phyloP scores from a whole-genome alignment of 2,888 invertebrate species.

The Rhingia rostrata region DNA sequence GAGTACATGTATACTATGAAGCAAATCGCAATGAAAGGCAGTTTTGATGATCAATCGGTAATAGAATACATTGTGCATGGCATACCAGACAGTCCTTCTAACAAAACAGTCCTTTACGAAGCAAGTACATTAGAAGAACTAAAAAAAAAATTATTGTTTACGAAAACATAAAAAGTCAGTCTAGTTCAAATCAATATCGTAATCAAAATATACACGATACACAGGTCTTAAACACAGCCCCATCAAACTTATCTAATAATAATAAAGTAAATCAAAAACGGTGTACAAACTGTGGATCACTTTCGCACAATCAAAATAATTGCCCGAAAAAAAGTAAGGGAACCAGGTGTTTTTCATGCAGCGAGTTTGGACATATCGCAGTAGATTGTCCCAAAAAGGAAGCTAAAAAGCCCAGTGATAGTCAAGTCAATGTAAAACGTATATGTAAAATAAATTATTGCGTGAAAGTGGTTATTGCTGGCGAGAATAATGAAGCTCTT shows the following conservation, averaged over 20 bases:
- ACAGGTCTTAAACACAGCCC: not conserved
- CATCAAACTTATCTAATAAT: not conserved
- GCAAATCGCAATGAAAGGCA: slow-evolving; percentile 47
- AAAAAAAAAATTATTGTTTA: slow-evolving; percentile 22
- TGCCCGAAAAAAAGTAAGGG: slow-evolving; percentile 49
- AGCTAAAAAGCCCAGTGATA: not conserved
- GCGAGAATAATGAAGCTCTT: slow-evolving; percentile 25
- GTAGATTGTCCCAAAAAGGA: slow-evolving; percentile 27
- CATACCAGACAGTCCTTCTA: slow-evolving; percentile 32
- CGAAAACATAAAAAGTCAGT: slow-evolving; percentile 29
- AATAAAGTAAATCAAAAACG: slow-evolving; percentile 6
- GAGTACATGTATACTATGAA: slow-evolving; percentile 56
- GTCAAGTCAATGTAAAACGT: too few species aligned
- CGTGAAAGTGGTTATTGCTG: slow-evolving; percentile 14
- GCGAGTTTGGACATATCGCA: slow-evolving; percentile 49
- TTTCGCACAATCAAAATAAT: slow-evolving; percentile 25
- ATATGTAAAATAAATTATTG: too few species aligned
- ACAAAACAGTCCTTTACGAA: slow-evolving; percentile 47
- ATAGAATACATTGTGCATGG: slow-evolving; percentile 48
- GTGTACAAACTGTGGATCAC: slow-evolving; percentile 47
- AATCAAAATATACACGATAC: slow-evolving; percentile 10
- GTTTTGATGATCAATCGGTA: slow-evolving; percentile 51
- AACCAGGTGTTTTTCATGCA: slow-evolving; percentile 48
- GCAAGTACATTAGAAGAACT: slow-evolving; percentile 29
- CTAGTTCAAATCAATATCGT: not conserved